phyloP scores from a whole-genome alignment of 2,888 invertebrate species.

The Zygaena filipendulae region DNA sequence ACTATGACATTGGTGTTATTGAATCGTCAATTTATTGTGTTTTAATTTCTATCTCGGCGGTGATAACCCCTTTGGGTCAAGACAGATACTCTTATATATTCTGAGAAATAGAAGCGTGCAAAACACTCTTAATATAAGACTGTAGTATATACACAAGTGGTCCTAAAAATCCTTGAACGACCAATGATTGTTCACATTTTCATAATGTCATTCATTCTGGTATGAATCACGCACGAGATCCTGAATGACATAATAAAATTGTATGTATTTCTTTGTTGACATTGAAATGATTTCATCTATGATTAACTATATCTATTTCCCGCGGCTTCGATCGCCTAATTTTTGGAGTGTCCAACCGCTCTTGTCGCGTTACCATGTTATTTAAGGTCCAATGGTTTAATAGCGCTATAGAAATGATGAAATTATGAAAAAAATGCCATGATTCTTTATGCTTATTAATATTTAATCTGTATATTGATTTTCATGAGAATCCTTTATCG shows the following conservation, averaged over 20 bases:
- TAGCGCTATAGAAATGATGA: too few species aligned
- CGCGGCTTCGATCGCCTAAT: not conserved
- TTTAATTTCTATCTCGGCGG: slow-evolving; percentile 38
- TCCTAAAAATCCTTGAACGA: not conserved
- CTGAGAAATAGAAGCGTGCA: slow-evolving; percentile 42
- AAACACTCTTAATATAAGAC: too few species aligned
- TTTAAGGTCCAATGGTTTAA: too few species aligned
- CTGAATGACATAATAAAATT: slow-evolving; percentile 1
- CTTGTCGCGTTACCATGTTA: not conserved
- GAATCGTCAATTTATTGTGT: slow-evolving; percentile 47
- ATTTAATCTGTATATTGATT: too few species aligned
- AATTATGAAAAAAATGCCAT: too few species aligned
- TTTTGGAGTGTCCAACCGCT: not conserved
- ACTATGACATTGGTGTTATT: slow-evolving; percentile 39
- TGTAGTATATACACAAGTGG: too few species aligned
- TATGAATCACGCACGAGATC: too few species aligned
- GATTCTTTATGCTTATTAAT: too few species aligned
- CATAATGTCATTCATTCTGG: slow-evolving; percentile 9
- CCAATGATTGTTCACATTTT: slow-evolving; percentile 18
- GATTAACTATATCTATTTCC: not conserved
- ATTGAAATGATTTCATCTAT: not conserved
- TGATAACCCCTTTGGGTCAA: slow-evolving; percentile 51
- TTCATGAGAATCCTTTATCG: too few species aligned
- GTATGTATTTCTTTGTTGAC: not conserved
- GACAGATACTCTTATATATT: slow-evolving; percentile 44